These are phyloP conservation scores for Aplysina aerophoba DNA, from an alignment of 37 sponge, comb jelly and placozoan genomes.

Conservation along the genomic window DNA sequence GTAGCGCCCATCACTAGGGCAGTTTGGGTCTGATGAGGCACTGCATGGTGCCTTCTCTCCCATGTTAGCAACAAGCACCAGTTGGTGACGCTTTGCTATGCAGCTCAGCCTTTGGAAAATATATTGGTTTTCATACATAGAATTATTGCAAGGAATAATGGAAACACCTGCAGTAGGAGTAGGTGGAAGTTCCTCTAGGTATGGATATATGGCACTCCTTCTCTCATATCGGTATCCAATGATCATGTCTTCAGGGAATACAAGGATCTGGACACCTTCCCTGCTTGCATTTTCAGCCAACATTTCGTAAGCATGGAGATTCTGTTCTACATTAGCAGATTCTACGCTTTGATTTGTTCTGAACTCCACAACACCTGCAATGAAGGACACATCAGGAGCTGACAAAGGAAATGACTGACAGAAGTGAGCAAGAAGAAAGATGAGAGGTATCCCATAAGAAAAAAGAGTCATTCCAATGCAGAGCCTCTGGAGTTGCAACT, in stretches of 20 bases:
- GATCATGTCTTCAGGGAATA: conserved; percentile 63
- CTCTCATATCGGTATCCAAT: background rate
- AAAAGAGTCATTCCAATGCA: too few species aligned
- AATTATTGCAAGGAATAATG: conserved; percentile 44
- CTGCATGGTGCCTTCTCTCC: conserved; percentile 48
- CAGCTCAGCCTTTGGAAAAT: conserved; percentile 50
- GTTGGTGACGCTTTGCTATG: conserved; percentile 19
- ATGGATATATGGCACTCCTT: background rate
- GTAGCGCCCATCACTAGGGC: conserved; percentile 43
- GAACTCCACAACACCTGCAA: too few species aligned
- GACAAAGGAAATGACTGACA: too few species aligned
- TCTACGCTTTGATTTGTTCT: background rate
- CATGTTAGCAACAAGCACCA: conserved; percentile 48
- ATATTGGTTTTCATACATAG: background rate
- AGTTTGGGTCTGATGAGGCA: background rate
- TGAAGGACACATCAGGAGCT: too few species aligned
- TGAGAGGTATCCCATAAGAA: too few species aligned
- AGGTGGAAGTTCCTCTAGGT: conserved; percentile 48
- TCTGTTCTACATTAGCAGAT: background rate
- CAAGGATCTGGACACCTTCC: conserved; percentile 45
- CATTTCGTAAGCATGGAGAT: conserved; percentile 20
- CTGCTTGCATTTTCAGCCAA: background rate
- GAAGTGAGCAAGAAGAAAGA: too few species aligned
- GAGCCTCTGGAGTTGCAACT: too few species aligned
- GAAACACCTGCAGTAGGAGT: background rate